Conservation (phyloP, 2,113 vertebrate species). For the Holacanthus passer region DNA sequence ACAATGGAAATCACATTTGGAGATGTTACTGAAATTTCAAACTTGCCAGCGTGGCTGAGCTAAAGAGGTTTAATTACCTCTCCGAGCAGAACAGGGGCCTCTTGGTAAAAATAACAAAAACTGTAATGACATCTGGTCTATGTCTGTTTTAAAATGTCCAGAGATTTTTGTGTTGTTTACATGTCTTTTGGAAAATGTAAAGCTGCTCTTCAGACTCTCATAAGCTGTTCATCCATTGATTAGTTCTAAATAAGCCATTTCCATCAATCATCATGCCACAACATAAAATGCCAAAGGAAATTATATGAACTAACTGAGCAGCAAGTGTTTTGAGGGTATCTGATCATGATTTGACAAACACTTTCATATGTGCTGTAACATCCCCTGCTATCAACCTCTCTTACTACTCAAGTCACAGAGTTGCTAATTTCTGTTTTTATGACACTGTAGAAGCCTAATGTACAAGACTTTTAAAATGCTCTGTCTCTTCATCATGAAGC, state of each 20-base stretch:
- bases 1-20: conserved; percentile 1
- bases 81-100: not conserved
- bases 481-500: conserved; percentile 25
- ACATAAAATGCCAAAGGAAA: not conserved
- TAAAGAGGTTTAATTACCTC: conserved; percentile 1
- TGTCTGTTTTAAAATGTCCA: not conserved
- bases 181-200: conserved; percentile 23
- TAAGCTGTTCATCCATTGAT: not conserved
- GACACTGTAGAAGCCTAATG: conserved; percentile 14
- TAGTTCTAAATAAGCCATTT: conserved; percentile 4
- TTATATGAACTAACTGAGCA: conserved; percentile 22
- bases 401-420: not conserved
- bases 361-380: not conserved
- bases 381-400: conserved; percentile 2
- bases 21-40: not conserved
- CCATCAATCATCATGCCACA: not conserved
- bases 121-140: not conserved
- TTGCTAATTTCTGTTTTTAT: not conserved
- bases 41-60: not conserved
- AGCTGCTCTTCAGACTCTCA: not conserved
- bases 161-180: too few relatives aligned
- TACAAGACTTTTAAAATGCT: conserved; percentile 20
- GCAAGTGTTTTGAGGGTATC: conserved; percentile 26
- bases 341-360: too few relatives aligned
- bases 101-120: not conserved